Percentiles rank a stretch among this genome's conserved stretches.
Evolutionary conservation across 2,797 vertebrate species (phyloP).

Genomic region (Enteromius argenteus): DNA sequence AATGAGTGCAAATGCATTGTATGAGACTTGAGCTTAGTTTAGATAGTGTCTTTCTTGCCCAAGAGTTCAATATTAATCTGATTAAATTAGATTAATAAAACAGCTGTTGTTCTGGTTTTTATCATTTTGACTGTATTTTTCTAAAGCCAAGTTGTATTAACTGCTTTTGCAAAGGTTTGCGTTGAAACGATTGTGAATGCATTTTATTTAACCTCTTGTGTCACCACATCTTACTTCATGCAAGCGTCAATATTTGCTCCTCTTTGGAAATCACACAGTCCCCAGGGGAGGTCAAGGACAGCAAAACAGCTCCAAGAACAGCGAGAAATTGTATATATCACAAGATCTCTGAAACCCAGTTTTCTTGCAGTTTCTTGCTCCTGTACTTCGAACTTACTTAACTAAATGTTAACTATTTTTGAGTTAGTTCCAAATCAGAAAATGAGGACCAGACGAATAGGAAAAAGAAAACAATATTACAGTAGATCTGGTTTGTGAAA

Average conservation of each 20-base stretch:
- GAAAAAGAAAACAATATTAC: neutral
- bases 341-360: slow-evolving; percentile 5
- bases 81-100: neutral
- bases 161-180: neutral
- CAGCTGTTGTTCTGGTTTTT: neutral
- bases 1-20: neutral
- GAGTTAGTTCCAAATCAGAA: neutral
- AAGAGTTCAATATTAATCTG: neutral
- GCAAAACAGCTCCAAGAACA: slow-evolving; percentile 35
- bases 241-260: slow-evolving; percentile 71
- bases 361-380: neutral
- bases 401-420: neutral
- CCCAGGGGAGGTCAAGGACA: slow-evolving; percentile 50
- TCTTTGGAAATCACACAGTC: slow-evolving; percentile 52
- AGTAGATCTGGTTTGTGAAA: neutral
- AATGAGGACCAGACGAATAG: neutral
- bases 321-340: neutral
- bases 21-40: slow-evolving; percentile 1
- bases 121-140: neutral
- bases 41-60: neutral
- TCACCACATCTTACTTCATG: slow-evolving; percentile 37
- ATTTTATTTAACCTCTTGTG: neutral
- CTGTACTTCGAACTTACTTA: neutral
- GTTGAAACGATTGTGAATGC: neutral
- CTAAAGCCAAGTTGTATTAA: too few species aligned